Base-by-base conservation (phyloP, 2,113 vertebrate species). In the Heloderma charlesbogerti region DNA sequence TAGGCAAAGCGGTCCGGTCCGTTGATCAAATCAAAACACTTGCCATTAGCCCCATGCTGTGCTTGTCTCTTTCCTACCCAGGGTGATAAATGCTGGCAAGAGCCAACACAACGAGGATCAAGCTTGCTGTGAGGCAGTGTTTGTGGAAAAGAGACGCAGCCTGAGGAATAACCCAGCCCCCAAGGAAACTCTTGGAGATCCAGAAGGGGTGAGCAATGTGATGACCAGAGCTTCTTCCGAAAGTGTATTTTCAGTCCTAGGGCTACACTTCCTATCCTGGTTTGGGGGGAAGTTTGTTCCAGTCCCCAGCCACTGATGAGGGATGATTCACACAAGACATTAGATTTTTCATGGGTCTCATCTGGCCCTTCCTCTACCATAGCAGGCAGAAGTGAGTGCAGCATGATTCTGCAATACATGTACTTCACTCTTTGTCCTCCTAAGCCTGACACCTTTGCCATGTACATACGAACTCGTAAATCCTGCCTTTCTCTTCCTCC, bases 41-140 rank as follows among this genome's bases (percentile, higher is more conserved):
- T 45, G 3, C 1, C 13, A 15, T n/a, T 57, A 54, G 45, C 8
- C 9, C 25, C 34, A 31, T n/a, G 15, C 1, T 74, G 31, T 75
- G 37, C 22, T 40, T 75, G 3, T 54, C 40, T 95, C 84, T 84
- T 15, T 91, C 63, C 86, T 0, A 77, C 86, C 6, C 97, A 99
- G 99, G 97, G 99, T 99, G 95, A 99, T 99, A 95, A 99, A 99
- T 40, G 99, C 99, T 0, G 99, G 99, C 84, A 99, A 99, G 97
- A 99, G 99, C 96, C 98, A 98, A 96, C 98, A 99, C 97, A 99
- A 99, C 0, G 99, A 99, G 94, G 99, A 99, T 97, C 99, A 99
- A 97, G 99, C 99, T 0, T 98, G 98, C 27, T 99, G 99, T 31
- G 98, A 99, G 94, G 98, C 98, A 92, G 96, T 99, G 92, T 98